phyloP scores from a whole-genome alignment of 64 coral and sea anemone species.

The Pocillopora damicornis region DNA sequence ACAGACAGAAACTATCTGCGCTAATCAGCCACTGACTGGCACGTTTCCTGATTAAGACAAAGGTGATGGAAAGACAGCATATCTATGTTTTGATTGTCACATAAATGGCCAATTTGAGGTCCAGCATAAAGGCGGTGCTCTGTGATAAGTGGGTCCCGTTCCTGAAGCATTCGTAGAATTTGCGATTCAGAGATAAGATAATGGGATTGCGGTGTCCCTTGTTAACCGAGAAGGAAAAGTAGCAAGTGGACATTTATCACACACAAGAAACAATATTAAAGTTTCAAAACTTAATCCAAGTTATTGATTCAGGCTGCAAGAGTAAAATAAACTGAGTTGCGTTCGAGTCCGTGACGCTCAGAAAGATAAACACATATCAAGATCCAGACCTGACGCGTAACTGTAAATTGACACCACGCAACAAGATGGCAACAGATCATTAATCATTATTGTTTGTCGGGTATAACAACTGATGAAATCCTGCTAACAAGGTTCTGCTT shows the following conservation, averaged over 20 bases:
- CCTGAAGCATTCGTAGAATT: constrained; percentile 20
- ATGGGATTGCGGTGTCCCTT: constrained; percentile 25
- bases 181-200: constrained; percentile 24
- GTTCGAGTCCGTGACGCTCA: not conserved
- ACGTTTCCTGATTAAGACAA: constrained; percentile 36
- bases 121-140: constrained; percentile 18
- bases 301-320: not conserved
- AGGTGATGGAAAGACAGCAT: constrained; percentile 7
- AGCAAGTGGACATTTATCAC: not conserved
- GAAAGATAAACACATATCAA: not conserved
- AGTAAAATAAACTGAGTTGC: not conserved
- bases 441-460: constrained; percentile 48
- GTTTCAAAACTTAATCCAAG: not conserved
- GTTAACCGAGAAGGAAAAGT: constrained; percentile 1
- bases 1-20: constrained; percentile 31
- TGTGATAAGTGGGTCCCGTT: constrained; percentile 18
- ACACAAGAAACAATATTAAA: not conserved
- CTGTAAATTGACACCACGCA: constrained; percentile 29
- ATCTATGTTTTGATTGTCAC: not conserved
- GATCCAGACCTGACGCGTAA: not conserved
- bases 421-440: constrained; percentile 34
- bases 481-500: constrained; percentile 36
- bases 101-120: constrained; percentile 20
- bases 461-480: constrained; percentile 36
- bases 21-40: constrained; percentile 35